Conservation (phyloP, 1,140 invertebrate genomes). For the Pararge aegeria region DNA sequence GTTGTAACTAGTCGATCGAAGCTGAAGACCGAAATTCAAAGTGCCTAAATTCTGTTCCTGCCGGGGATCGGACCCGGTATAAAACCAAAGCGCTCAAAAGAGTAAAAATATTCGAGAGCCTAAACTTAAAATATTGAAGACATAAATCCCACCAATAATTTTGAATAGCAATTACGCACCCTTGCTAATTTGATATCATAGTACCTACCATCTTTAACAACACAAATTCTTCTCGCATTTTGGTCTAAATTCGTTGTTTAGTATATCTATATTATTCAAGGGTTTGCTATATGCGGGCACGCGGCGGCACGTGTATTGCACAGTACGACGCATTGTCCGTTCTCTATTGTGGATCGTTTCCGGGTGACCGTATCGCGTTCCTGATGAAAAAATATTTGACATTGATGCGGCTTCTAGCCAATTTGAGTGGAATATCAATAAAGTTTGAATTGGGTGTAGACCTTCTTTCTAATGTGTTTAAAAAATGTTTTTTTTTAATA, state of each 20-base stretch:
- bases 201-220: too few relatives aligned
- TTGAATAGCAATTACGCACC: neutral
- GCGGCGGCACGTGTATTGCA: slow-evolving; percentile 33
- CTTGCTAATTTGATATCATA: slow-evolving; percentile 6
- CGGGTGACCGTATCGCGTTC: slow-evolving; percentile 18
- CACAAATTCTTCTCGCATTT: neutral
- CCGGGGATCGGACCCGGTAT: too few relatives aligned
- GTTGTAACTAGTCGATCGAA: too few relatives aligned
- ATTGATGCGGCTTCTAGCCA: slow-evolving; percentile 28
- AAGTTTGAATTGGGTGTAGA: neutral
- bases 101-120: too few relatives aligned
- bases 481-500: too few relatives aligned
- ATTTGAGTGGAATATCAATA: slow-evolving; percentile 1
- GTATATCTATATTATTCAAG: neutral
- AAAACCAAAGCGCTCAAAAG: too few relatives aligned
- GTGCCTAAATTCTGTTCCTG: too few relatives aligned
- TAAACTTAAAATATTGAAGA: too few relatives aligned
- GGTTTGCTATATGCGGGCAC: neutral
- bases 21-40: too few relatives aligned
- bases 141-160: too few relatives aligned
- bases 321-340: slow-evolving; percentile 25
- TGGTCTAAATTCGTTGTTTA: neutral
- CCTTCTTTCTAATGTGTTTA: too few relatives aligned
- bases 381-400: slow-evolving; percentile 3
- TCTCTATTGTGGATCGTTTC: slow-evolving; percentile 40